Percentiles rank a stretch among this genome's conserved stretches.
phyloP scores from a whole-genome alignment of 2,888 invertebrate genomes.

The Drosophila cracens region DNA sequence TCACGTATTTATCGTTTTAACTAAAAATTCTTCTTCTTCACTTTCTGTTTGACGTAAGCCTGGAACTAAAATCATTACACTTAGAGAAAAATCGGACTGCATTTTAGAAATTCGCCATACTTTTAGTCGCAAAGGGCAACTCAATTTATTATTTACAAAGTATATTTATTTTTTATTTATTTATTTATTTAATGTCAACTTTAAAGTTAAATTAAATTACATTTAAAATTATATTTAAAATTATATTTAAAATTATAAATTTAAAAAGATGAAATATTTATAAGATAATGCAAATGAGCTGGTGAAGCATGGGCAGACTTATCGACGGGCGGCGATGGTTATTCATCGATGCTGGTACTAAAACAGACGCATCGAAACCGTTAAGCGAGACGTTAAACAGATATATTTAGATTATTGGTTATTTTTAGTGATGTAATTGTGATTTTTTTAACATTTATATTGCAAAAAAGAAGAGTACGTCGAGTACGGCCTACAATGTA shows the following conservation, averaged over 20 bases:
- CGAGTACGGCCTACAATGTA: neutral
- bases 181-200: no score
- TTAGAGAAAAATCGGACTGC: neutral
- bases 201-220: no score
- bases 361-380: neutral
- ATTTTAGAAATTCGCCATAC: neutral
- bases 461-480: neutral
- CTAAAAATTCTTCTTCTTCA: neutral
- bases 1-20: neutral
- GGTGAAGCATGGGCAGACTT: neutral
- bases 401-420: neutral
- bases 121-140: neutral
- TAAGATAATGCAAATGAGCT: no score
- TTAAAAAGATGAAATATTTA: no score
- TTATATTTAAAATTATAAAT: no score
- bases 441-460: neutral
- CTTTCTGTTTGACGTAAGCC: neutral
- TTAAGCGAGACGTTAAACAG: neutral
- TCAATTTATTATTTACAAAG: neutral
- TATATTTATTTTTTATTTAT: no score
- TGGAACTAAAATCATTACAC: neutral
- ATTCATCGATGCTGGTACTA: neutral
- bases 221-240: no score
- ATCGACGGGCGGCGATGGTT: neutral
- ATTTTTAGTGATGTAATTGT: neutral